Conservation (phyloP, 2,113 vertebrate genomes). For the Corythaixoides concolor region DNA sequence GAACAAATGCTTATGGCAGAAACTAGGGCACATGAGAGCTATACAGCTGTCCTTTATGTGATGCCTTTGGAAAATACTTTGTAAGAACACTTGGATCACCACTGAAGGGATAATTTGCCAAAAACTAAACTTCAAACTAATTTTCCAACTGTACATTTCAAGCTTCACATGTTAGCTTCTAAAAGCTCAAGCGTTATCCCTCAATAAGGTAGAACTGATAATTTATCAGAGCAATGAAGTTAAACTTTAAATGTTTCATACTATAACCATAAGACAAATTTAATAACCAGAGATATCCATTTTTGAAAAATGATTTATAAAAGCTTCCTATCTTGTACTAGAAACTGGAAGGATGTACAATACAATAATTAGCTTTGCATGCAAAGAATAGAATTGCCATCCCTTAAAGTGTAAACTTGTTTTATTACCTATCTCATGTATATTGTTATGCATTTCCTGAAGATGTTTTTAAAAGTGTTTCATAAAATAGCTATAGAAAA, state of each 20-base stretch:
- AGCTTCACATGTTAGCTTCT: neutral
- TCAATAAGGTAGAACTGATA: neutral
- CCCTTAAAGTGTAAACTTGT: neutral
- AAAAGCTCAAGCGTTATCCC: neutral
- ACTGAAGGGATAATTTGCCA: neutral
- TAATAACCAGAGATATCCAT: neutral
- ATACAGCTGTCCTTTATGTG: neutral
- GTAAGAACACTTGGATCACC: neutral
- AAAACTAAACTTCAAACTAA: neutral
- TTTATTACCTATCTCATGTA: neutral
- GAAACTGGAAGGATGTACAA: neutral
- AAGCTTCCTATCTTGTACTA: neutral
- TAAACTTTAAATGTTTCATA: neutral
- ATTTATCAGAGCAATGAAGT: neutral
- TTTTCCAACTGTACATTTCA: neutral
- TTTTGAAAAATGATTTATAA: neutral
- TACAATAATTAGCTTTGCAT: neutral
- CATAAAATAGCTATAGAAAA: neutral
- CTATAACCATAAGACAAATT: neutral
- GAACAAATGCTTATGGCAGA: neutral
- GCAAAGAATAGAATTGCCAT: neutral
- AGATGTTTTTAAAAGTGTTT: neutral
- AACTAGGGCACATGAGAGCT: neutral
- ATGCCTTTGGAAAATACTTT: neutral
- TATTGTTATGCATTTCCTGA: neutral